phyloP scores from a whole-genome alignment of 2,113 vertebrate species.

The Pundamilia nyererei region DNA sequence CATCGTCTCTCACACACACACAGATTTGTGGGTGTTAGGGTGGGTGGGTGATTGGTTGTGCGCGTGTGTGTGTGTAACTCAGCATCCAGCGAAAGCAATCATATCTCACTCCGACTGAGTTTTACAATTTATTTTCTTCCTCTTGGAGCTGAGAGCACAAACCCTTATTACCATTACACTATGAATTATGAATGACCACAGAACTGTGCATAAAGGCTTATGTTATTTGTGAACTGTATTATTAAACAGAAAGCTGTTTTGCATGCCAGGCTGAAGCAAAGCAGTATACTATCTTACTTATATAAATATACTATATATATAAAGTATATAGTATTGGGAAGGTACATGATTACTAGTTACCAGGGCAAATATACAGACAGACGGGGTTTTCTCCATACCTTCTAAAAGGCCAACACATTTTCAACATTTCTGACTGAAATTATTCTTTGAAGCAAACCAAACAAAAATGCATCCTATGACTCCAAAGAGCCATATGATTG shows the following conservation, averaged over 20 bases:
- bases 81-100: not conserved
- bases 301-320: not conserved
- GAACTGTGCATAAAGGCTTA: slow-evolving; percentile 36
- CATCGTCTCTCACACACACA: not conserved
- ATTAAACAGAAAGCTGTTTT: slow-evolving; percentile 41
- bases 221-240: slow-evolving; percentile 39
- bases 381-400: not conserved
- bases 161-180: slow-evolving; percentile 45
- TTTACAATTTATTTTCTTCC: slow-evolving; percentile 18
- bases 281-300: not conserved
- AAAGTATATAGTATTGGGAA: not conserved
- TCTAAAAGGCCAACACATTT: not conserved
- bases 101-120: not conserved
- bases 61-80: not conserved
- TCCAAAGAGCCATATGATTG: not conserved
- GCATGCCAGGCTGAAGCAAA: not conserved
- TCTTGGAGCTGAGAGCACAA: slow-evolving; percentile 22
- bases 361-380: not conserved
- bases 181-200: slow-evolving; percentile 59
- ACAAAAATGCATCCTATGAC: not conserved
- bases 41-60: not conserved
- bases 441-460: not conserved
- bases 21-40: not conserved
- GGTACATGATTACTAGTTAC: not conserved
- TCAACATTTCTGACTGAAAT: not conserved